phyloP scores from a whole-genome alignment of 2,797 vertebrate genomes.

The Semaprochilodus insignis region DNA sequence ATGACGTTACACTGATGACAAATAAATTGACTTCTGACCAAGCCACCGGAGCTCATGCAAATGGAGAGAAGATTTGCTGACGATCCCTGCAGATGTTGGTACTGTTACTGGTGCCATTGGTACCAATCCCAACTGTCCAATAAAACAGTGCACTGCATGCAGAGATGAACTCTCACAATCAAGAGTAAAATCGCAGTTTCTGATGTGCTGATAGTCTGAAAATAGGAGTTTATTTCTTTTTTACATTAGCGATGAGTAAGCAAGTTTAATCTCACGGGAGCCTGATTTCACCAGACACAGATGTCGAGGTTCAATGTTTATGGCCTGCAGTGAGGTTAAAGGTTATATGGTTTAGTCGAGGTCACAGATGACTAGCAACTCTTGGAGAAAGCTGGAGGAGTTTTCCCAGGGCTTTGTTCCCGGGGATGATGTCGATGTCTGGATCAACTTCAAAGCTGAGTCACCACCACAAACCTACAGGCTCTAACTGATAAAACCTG shows the following conservation, averaged over 20 bases:
- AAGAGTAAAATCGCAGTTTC: neutral
- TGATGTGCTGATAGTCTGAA: conserved; percentile 6
- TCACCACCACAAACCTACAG: conserved; percentile 3
- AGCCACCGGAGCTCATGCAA: neutral
- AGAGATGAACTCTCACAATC: neutral
- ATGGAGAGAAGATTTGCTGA: neutral
- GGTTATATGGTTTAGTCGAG: conserved; percentile 12
- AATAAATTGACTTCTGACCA: conserved; percentile 8
- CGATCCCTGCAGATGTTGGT: neutral
- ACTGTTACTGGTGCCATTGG: neutral
- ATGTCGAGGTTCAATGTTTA: neutral
- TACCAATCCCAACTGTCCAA: neutral
- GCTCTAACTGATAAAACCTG: conserved; percentile 25
- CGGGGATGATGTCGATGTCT: conserved; percentile 23
- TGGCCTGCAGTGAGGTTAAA: neutral
- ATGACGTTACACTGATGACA: neutral
- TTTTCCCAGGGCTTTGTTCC: conserved; percentile 14
- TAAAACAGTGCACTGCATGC: neutral
- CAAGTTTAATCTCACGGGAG: conserved; percentile 9
- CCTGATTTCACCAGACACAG: conserved; percentile 6
- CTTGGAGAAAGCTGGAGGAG: conserved; percentile 18
- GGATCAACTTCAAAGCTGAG: conserved; percentile 24
- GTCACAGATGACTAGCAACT: conserved; percentile 26
- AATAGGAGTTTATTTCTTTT: neutral
- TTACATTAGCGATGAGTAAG: conserved; percentile 25